Evolutionary conservation across 2,888 invertebrate species (phyloP), one percentile per base, ranked within the genome.

Genomic region (Pammene aurita): DNA sequence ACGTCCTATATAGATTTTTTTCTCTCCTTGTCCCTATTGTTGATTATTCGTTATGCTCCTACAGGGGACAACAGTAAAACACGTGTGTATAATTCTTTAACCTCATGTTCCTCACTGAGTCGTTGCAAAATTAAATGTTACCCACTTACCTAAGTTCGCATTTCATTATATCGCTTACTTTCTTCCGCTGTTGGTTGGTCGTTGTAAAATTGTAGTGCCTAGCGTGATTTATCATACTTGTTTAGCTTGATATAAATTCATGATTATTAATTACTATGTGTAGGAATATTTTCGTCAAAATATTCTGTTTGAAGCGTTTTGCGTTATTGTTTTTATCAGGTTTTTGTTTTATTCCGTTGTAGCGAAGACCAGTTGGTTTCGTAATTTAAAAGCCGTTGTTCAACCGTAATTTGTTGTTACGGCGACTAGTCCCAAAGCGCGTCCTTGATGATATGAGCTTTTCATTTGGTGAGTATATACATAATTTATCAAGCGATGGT

Each of bases 171-270:
- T 38, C 52, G 50, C 35, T 26, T 57, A 44, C 42, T 56, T 56
- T 48, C 46, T 64, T 64, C 42, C 16, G 14, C 50, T 61, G 54
- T 54, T 64, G 35, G 26, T 62, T 58, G 63, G 52, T 57, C 63
- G 26, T 68, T 64, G 64, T 35, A 57, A 57, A 58, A 58, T 68
- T 64, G 52, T 52, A 64, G 16, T 66, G 55, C 14, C 52, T 68
- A 52, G 44, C 52, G 58, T 58, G 68, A 68, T 68, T 69, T 69
- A 69, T 65, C 55, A 60, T 14, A 55, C 60, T 60, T 60, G 58
- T 65, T 60, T 60, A 65, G 54, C 58, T 64, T 46, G 60, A 60
- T 55, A 69, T 60, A 55, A 60, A 65, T 60, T 60, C 54, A 69
- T 69, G 54, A 55, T 65, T 65, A 60, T 69, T 65, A 65, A 69